Evolutionary conservation across 2,797 vertebrate species (phyloP), one percentile per base, ranked within the genome.

Genomic region (Parauchenoglanis ngamensis): DNA sequence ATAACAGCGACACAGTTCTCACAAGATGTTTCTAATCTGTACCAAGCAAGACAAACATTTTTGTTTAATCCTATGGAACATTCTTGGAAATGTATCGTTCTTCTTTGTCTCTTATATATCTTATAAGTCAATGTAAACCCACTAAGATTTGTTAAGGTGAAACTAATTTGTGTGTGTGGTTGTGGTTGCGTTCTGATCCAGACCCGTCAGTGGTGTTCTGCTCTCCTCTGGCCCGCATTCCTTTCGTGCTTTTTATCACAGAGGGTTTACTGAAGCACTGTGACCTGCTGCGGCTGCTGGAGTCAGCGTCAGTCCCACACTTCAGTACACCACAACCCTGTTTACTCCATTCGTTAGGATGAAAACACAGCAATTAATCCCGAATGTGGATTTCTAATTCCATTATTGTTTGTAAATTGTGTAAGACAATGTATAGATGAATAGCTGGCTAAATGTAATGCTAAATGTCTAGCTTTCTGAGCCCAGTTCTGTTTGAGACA

Each of bases 161-260:
- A 72, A 44, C 0, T 72, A 23, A 72, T 72, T 21, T 72, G 21
- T 59, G 21, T 59, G 63, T 67, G n/a, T 67, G 63, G 46, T 44
- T 52, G 25, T 76, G 2, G 54, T 31, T 73, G 35, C 80, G 2
- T 86, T 23, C 89, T 19, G 78, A 17, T 57, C 54, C 44, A 25
- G 49, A 61, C 78, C 35, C 19, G 35, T 52, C 85, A 70, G 65
- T 5, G 92, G 91, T 87, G 4, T 13, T 25, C 5, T 57, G 86
- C 5, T 85, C 88, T 23, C 49, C 82, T 85, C 91, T 96, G 93
- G 94, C 96, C 78, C 92, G 90, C n/a, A 91, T 99, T 90, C 96
- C 97, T 0, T 97, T 97, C 87, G 92, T 97, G 83, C 92, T 99
- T 93, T 90, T 98, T 77, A 93, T 97, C 93, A 97, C 97, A 0